phyloP scores from a whole-genome alignment of 1,140 invertebrate species.

The Pachypsylla venusta region DNA sequence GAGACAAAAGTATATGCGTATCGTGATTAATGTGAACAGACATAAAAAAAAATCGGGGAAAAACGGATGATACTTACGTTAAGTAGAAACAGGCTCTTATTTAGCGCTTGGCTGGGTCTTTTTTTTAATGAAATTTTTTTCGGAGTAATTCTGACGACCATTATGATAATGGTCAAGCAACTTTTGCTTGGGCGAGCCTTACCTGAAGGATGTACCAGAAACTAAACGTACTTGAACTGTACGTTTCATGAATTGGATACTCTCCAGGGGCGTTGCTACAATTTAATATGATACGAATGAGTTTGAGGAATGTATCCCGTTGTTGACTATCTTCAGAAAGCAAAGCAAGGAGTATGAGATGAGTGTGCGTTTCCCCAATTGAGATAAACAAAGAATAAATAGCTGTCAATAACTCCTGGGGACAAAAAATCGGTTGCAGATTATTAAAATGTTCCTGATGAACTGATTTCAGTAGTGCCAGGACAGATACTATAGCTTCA shows the following conservation, averaged over 20 bases:
- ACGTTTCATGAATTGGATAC: conserved; percentile 69
- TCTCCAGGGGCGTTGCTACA: conserved; percentile 64
- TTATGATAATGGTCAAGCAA: conserved; percentile 11
- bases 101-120: no score
- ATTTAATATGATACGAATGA: conserved; percentile 41
- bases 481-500: no score
- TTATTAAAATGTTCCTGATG: no score
- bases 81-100: no score
- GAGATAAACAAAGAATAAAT: conserved; percentile 46
- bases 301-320: conserved; percentile 29
- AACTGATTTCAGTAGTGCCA: no score
- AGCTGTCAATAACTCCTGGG: conserved; percentile 36
- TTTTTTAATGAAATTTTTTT: no score
- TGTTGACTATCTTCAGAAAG: conserved; percentile 30
- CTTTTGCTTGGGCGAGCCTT: conserved; percentile 13
- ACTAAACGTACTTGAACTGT: conserved; percentile 66
- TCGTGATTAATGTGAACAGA: no score
- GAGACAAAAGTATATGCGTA: no score
- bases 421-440: no score
- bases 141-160: no score
- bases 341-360: conserved; percentile 39
- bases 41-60: no score
- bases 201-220: conserved; percentile 86
- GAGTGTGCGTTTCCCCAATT: conserved; percentile 47
- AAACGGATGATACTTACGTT: no score